These are phyloP conservation scores for Stegodyphus mimosarum DNA, from an alignment of 1,140 invertebrate genomes.

Conservation along the genomic window DNA sequence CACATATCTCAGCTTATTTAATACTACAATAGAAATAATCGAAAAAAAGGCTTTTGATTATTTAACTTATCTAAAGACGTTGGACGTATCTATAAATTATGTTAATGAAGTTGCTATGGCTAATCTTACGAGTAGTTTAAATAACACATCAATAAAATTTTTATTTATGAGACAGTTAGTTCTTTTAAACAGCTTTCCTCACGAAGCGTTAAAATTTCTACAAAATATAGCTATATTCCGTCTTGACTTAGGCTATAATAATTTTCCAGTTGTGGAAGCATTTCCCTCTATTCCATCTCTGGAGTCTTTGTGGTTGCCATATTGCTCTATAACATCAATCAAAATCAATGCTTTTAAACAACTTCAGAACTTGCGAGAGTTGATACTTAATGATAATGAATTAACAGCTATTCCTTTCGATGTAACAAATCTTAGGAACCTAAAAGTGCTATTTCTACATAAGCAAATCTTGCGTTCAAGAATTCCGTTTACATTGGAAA, in stretches of 20 bases:
- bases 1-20: background rate
- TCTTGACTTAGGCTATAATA: conserved; percentile 6
- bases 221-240: conserved; percentile 12
- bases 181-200: conserved; percentile 1
- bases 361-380: conserved; percentile 15
- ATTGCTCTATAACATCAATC: background rate
- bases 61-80: conserved; percentile 1
- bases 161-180: background rate
- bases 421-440: background rate
- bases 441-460: background rate
- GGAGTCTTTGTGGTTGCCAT: background rate
- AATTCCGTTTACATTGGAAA: background rate
- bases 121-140: conserved; percentile 13
- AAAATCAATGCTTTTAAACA: background rate
- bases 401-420: background rate
- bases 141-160: background rate
- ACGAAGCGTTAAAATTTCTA: background rate
- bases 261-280: background rate
- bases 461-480: background rate
- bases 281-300: conserved; percentile 21
- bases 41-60: conserved; percentile 7
- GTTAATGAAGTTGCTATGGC: conserved; percentile 14
- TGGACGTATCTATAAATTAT: conserved; percentile 19
- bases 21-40: background rate
- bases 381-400: conserved; percentile 2